Evolutionary conservation across 2,888 invertebrate genomes (phyloP).

Genomic region (Phaedon cochleariae): DNA sequence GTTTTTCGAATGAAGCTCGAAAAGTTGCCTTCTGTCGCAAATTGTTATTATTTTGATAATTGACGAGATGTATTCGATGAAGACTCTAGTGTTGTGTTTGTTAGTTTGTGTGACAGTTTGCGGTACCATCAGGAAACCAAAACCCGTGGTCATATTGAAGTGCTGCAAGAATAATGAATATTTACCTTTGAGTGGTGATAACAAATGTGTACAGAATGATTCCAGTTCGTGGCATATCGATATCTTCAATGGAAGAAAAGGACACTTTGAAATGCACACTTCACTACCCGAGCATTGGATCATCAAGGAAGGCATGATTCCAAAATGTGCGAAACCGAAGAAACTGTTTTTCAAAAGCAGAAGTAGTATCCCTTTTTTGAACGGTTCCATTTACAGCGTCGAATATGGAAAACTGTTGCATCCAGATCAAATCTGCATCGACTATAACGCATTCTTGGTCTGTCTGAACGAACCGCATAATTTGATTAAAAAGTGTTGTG

Average conservation of each 20-base stretch:
- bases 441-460: constrained; percentile 71
- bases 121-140: background rate
- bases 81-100: background rate
- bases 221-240: constrained; percentile 46
- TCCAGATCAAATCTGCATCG: constrained; percentile 74
- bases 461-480: constrained; percentile 62
- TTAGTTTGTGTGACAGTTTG: background rate
- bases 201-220: constrained; percentile 40
- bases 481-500: constrained; percentile 74
- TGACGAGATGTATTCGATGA: constrained; percentile 8
- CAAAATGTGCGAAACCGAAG: constrained; percentile 54
- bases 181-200: constrained; percentile 38
- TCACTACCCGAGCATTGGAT: constrained; percentile 61
- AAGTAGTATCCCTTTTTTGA: constrained; percentile 63
- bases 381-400: constrained; percentile 71
- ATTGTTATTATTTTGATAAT: background rate
- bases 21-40: constrained; percentile 8
- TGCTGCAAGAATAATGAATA: constrained; percentile 49
- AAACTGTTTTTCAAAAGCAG: constrained; percentile 49
- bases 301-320: constrained; percentile 58
- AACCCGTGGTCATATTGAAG: constrained; percentile 50
- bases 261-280: constrained; percentile 24
- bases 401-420: constrained; percentile 63
- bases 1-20: constrained; percentile 13
- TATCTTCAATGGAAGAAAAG: constrained; percentile 39